Evolutionary conservation across 2,113 vertebrate species (phyloP), one percentile per base, ranked within the genome.

Genomic region (Bombycilla garrulus): DNA sequence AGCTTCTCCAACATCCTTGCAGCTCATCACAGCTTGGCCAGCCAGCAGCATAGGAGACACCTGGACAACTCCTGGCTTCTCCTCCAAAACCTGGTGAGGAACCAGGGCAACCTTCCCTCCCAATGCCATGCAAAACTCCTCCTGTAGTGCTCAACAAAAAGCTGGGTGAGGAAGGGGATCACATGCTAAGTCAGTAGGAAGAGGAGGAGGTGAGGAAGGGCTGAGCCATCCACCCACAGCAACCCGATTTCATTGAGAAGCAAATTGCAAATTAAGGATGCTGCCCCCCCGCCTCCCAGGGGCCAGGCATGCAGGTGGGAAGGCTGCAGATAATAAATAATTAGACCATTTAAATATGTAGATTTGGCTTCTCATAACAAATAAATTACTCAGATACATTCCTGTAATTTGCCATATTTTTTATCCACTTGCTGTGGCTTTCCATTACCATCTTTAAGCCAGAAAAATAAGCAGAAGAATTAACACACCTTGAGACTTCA

Each of bases 111-210:
- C 35, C 24, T 79, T 81, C 69, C 22, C 21, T 62, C 29, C 36
- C 6, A 2, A 2, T 8, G 15, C 6, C 11, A 21, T 0, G 15
- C 42, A 51, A 60, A 88, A 36, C 9, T 61, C 3, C 1, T 10
- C 29, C 50, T 2, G 1, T 5, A 54, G 13, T 12, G 45, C 20
- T 56, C 2, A 7, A 33, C 23, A 38, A 42, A 88, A 62, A 64
- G 62, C 10, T 12, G 33, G 19, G 11, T 0, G 0, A 47, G 28
- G 16, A 53, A 26, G 42, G 10, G 1, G 1, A 44, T 12, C 0
- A 0, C 38, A 67, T 44, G 44, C 15, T 67, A 51, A 1, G 1
- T 4, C 8, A 60, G 53, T 38, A 70, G 40, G 33, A 79, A 31
- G 36, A 48, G 12, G 48, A 76, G 21, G 35, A 85, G 28, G 16